Percentiles rank a stretch among this genome's conserved stretches.
Conservation (phyloP, 2,797 vertebrate species). For the Tenualosa thibaudeaui region DNA sequence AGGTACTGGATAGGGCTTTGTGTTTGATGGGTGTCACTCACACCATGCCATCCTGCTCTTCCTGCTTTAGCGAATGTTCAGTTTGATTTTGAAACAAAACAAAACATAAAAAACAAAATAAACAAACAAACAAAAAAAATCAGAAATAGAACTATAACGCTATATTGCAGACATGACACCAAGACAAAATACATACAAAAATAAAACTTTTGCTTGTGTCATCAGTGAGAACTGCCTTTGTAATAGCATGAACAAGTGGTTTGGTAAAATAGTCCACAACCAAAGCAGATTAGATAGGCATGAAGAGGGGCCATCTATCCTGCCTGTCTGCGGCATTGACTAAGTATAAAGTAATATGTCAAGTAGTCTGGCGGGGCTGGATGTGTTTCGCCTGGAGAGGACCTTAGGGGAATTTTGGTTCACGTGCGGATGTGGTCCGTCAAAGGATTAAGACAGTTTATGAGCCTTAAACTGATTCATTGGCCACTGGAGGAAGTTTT, state of each 20-base stretch:
- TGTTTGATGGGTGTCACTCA: not conserved
- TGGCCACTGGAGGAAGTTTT: not conserved
- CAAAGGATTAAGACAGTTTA: not conserved
- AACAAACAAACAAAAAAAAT: too few relatives aligned
- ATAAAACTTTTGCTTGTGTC: too few relatives aligned
- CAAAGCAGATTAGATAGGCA: not conserved
- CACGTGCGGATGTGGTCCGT: not conserved
- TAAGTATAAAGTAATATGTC: constrained; percentile 17
- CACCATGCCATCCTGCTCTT: not conserved
- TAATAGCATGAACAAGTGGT: not conserved
- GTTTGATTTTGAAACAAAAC: not conserved
- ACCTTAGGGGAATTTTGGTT: constrained; percentile 10
- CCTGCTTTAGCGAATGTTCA: not conserved
- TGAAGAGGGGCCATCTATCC: not conserved
- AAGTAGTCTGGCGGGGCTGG: not conserved
- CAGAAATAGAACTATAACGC: too few relatives aligned
- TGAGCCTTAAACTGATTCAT: not conserved
- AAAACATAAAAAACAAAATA: too few relatives aligned
- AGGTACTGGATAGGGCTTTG: not conserved
- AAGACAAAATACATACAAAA: too few relatives aligned
- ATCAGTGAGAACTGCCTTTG: not conserved
- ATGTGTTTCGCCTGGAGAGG: not conserved
- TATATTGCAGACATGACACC: too few relatives aligned
- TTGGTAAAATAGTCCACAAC: not conserved
- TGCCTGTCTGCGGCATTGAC: not conserved